Evolutionary conservation across 2,888 invertebrate species (phyloP), one percentile per base, ranked within the genome.

Genomic region (Nephrocerus scutellatus): DNA sequence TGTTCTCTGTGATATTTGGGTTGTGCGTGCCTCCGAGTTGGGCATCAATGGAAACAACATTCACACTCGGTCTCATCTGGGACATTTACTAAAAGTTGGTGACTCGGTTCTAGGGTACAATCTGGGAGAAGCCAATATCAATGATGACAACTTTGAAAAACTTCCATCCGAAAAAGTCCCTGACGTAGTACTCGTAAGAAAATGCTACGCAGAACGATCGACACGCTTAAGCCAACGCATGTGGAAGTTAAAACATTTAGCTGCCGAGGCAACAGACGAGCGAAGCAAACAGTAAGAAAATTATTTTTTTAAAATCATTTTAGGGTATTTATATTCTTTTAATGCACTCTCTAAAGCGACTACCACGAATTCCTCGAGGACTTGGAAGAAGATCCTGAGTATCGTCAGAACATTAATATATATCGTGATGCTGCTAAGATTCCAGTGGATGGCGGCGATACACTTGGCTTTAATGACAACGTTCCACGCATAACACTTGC

Each of bases 331-430:
- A 26, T 26, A 30, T 43, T 15, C 25, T 19, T 39, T 14, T 21
- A 21, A 22, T 21, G 4, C 34, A 25, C 6, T 15, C 33, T 53
- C 64, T 71, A 18, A 66, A 90, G 88, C 54, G 95, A 96, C 55
- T 96, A 89, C 70, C 81, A 84, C 54, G 95, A 95, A 53, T 98
- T 98, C 72, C 72, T 97, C 68, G 92, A 97, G 54, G 98, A 98
- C 61, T 71, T 98, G 48, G 98, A 98, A 67, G 97, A 98, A 68
- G 95, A 98, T 68, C 82, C 82, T 4, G 78, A 80, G 10, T 76
- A 89, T 58, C 76, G 98, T 39, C 86, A 90, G 61, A 85, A 92
- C 62, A 79, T 98, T 33, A 96, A 96, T 63, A 95, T 98, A 47
- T 98, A 90, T 70, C 80, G 80, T 55, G 72, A 77, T 14, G 66